phyloP scores from a whole-genome alignment of 2,888 invertebrate species.

The Amiota communis region DNA sequence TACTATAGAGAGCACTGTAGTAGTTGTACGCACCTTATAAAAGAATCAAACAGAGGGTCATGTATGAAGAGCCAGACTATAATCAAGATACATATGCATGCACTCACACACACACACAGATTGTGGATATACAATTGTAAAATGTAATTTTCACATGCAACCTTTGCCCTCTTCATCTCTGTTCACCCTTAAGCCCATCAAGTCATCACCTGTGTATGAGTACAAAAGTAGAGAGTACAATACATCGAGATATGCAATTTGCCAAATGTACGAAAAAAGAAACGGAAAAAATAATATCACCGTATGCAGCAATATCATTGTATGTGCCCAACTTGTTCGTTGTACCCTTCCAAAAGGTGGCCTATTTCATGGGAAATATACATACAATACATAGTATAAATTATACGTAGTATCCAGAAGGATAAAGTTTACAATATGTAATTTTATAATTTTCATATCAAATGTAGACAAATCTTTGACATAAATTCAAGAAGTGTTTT shows the following conservation, averaged over 20 bases:
- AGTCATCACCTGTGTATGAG: background rate
- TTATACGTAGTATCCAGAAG: no score
- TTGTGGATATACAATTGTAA: background rate
- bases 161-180: background rate
- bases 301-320: no score
- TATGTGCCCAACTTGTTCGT: no score
- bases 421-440: no score
- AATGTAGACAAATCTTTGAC: no score
- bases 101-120: conserved; percentile 28
- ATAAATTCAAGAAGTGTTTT: no score
- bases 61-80: conserved; percentile 19
- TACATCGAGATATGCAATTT: conserved; percentile 6
- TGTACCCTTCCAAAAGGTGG: no score
- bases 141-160: conserved; percentile 21
- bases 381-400: no score
- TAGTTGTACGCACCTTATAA: no score
- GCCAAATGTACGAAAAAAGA: conserved; percentile 10
- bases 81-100: conserved; percentile 34
- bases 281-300: background rate
- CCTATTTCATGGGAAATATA: no score
- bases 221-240: conserved; percentile 2
- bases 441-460: no score
- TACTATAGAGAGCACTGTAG: conserved; percentile 42
- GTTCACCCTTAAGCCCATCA: background rate
- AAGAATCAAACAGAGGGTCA: no score